These are phyloP conservation scores for Drosophila malerkotliana DNA, from an alignment of 1,140 invertebrate species.

Conservation along the genomic window DNA sequence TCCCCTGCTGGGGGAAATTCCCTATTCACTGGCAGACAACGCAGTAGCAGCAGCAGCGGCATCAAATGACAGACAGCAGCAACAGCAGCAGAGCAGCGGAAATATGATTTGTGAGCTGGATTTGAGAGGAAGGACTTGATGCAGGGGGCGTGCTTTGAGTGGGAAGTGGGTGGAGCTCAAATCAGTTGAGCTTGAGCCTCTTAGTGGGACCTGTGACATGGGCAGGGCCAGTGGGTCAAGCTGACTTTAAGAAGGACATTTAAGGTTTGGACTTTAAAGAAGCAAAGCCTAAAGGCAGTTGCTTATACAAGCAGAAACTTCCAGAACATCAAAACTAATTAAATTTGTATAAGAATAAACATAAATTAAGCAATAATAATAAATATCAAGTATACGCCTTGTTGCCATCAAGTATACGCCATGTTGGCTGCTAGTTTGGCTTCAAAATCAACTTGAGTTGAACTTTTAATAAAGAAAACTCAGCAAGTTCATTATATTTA, in stretches of 20 bases:
- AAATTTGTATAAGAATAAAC: no score
- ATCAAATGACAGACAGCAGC: constrained; percentile 19
- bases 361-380: no score
- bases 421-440: not conserved
- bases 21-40: constrained; percentile 32
- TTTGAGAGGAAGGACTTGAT: constrained; percentile 15
- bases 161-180: constrained; percentile 20
- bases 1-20: constrained; percentile 16
- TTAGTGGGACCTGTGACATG: constrained; percentile 10
- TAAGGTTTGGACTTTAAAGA: no score
- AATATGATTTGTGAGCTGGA: constrained; percentile 31
- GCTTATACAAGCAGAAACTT: no score
- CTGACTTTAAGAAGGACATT: constrained; percentile 1
- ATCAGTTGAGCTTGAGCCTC: constrained; percentile 20
- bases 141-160: constrained; percentile 2
- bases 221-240: constrained; percentile 57
- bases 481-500: not conserved
- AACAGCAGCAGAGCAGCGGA: constrained; percentile 13
- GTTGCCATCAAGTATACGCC: constrained; percentile 17
- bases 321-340: no score
- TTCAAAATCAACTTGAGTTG: no score
- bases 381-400: not conserved
- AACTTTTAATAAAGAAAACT: not conserved
- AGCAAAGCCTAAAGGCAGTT: no score
- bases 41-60: constrained; percentile 5